Evolutionary conservation across 2,113 vertebrate genomes (phyloP), one percentile per base, ranked within the genome.

Genomic region (Plestiodon gilberti): DNA sequence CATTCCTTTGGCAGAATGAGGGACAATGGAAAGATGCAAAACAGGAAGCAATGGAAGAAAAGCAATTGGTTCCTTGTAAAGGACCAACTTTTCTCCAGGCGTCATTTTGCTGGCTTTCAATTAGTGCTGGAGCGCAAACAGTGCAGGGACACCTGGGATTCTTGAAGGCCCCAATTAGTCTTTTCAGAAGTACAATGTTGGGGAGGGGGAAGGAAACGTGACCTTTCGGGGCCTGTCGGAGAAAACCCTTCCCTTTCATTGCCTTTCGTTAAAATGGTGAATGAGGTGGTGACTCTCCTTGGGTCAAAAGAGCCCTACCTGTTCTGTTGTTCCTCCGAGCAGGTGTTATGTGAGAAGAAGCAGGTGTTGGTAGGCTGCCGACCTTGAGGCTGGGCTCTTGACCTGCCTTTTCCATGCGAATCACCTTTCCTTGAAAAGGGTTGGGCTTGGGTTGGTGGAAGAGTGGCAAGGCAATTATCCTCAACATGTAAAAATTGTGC

Each of bases 291-390:
- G 80, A 83, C 91, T 91, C 78, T 70, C 83, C 86, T 91, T 69
- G 20, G 93, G 95, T 92, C 87, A 93, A 79, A 88, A 93, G 86
- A 91, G 79, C 55, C 0, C 20, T 93, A 90, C 93, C 89, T 1
- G 87, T 92, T 90, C 91, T 89, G 94, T 90, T 95, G 92, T 35
- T 75, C 93, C 93, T 62, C 82, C 5, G 84, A 84, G 90, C 93
- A 96, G 94, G 95, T 96, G 95, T 89, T 86, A 94, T 95, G 93
- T n/a, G 87, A 22, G 88, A 95, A 94, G 90, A 93, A 91, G 94
- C 93, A 94, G 94, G 96, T 96, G 92, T 95, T 96, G 94, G 92
- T 90, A 87, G 87, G 87, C 95, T 88, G 87, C 89, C 43, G 94
- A 96, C 96, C 94, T 90, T 90, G 62, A 93, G 92, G 17, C 3